These are phyloP conservation scores for Helleia helle DNA, from an alignment of 2,888 invertebrate genomes.

Conservation along the genomic window DNA sequence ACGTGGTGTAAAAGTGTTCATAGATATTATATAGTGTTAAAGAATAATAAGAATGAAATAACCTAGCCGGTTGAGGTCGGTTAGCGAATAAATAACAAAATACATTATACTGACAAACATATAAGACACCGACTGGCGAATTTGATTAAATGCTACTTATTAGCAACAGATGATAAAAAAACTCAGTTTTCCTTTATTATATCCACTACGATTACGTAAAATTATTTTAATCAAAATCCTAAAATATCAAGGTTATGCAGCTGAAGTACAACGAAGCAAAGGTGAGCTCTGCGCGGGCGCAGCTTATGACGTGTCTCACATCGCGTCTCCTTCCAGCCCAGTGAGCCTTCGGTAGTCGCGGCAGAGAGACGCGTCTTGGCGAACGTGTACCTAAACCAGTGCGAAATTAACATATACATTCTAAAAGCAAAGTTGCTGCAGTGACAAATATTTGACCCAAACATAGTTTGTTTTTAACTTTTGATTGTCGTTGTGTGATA, in stretches of 20 bases:
- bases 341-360: constrained; percentile 53
- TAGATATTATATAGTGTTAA: too few relatives aligned
- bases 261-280: constrained; percentile 45
- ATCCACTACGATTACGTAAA: too few relatives aligned
- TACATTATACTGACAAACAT: too few relatives aligned
- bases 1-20: too few relatives aligned
- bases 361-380: constrained; percentile 28
- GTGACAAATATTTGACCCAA: neutral
- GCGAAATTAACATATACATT: neutral
- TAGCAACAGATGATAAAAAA: too few relatives aligned
- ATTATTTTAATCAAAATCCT: constrained; percentile 4
- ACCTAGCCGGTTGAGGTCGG: too few relatives aligned
- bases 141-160: too few relatives aligned
- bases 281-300: constrained; percentile 65
- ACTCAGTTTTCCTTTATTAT: too few relatives aligned
- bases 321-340: constrained; percentile 55
- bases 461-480: neutral
- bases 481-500: constrained; percentile 1
- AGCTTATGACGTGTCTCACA: constrained; percentile 57
- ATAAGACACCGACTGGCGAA: too few relatives aligned
- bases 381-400: neutral
- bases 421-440: neutral
- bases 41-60: too few relatives aligned
- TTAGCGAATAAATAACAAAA: too few relatives aligned
- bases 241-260: constrained; percentile 39